phyloP scores from a whole-genome alignment of 2,113 vertebrate species.

The Ceratotherium simum region DNA sequence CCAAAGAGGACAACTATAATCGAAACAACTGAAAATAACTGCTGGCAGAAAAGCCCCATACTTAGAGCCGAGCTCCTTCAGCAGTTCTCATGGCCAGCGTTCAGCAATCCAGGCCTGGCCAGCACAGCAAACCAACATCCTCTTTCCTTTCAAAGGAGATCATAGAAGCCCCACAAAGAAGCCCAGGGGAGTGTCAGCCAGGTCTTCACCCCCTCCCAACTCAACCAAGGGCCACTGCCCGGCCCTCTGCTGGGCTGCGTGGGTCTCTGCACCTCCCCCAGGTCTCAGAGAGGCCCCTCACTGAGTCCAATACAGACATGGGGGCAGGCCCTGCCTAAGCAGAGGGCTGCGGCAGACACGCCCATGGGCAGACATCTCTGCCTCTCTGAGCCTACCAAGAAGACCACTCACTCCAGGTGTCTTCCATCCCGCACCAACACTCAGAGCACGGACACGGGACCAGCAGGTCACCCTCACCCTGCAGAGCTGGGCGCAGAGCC shows the following conservation, averaged over 20 bases:
- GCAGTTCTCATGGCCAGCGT: constrained; percentile 77
- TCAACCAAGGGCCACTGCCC: not conserved
- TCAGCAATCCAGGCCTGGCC: constrained; percentile 40
- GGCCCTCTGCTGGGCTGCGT: not conserved
- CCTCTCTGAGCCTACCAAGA: not conserved
- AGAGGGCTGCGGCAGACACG: not conserved
- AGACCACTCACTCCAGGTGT: accelerated
- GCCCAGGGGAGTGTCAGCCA: not conserved
- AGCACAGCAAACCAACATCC: constrained; percentile 55
- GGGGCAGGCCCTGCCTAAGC: not conserved
- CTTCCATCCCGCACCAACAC: no score
- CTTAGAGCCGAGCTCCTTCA: constrained; percentile 83
- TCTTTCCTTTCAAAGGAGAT: not conserved
- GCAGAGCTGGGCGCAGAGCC: not conserved
- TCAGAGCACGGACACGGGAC: accelerated
- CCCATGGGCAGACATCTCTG: not conserved
- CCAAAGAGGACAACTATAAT: constrained; percentile 84
- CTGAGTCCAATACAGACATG: constrained; percentile 17
- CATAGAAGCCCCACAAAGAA: not conserved
- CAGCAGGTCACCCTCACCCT: not conserved
- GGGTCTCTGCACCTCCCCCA: not conserved
- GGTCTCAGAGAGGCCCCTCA: not conserved
- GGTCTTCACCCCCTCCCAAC: not conserved
- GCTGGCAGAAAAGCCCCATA: constrained; percentile 83
- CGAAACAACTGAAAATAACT: constrained; percentile 87